A percentile compares a stretch with the other conserved stretches of the same genome.
phyloP scores from a whole-genome alignment of 2,113 vertebrate species.

The Chionis minor region DNA sequence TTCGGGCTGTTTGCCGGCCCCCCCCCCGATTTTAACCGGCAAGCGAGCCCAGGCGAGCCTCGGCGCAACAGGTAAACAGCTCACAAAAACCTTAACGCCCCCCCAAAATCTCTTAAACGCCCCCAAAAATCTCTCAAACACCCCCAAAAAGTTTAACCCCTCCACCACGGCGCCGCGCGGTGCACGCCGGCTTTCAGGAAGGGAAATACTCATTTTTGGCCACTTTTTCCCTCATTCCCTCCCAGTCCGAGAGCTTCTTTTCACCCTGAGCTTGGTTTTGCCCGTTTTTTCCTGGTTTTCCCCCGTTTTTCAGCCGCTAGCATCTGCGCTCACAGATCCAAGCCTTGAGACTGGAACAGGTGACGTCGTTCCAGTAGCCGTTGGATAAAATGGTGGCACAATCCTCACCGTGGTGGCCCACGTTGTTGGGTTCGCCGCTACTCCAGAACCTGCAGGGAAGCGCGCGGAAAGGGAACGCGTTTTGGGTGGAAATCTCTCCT shows the following conservation, averaged over 20 bases:
- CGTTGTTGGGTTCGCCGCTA: conserved; percentile 5
- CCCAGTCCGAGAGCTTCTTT: background rate
- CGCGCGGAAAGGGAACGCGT: accelerated
- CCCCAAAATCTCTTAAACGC: background rate
- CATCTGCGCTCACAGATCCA: background rate
- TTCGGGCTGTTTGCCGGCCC: too few relatives aligned
- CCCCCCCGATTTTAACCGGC: background rate
- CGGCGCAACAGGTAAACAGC: accelerated
- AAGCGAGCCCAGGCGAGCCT: background rate
- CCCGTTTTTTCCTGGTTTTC: background rate
- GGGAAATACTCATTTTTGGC: too few relatives aligned
- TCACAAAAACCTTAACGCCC: background rate
- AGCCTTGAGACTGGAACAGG: accelerated
- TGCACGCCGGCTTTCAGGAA: background rate
- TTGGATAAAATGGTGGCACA: background rate
- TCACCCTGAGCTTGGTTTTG: background rate
- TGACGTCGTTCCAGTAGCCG: background rate
- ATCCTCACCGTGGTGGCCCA: background rate
- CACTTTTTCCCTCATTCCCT: too few relatives aligned
- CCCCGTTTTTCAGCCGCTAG: background rate
- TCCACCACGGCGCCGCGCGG: accelerated
- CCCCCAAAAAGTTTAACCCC: background rate
- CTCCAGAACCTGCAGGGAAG: conserved; percentile 29
- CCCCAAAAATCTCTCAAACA: background rate
- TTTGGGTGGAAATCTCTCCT: background rate